These are phyloP conservation scores for Phania funesta DNA, from an alignment of 2,888 invertebrate genomes.

Conservation along the genomic window DNA sequence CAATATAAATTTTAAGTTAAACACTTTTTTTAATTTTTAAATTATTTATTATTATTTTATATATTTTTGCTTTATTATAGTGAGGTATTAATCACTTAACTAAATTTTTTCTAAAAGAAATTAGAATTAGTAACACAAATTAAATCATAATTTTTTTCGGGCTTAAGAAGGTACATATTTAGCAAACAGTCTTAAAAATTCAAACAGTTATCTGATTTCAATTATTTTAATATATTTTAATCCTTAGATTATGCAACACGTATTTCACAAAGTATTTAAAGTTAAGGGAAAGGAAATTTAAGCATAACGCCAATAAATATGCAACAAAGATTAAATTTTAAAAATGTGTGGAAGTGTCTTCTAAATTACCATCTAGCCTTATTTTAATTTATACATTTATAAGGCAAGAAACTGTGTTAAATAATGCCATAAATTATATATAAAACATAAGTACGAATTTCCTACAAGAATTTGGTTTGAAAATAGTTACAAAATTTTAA, in stretches of 20 bases:
- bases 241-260: background rate
- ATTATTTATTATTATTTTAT: slow-evolving; percentile 14
- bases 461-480: too few relatives aligned
- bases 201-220: background rate
- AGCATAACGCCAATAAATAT: background rate
- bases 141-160: too few relatives aligned
- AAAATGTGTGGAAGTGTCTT: background rate
- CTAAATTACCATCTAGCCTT: too few relatives aligned
- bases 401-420: too few relatives aligned
- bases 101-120: background rate
- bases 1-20: background rate
- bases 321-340: background rate
- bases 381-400: too few relatives aligned
- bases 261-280: background rate
- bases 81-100: background rate
- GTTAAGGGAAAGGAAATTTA: background rate
- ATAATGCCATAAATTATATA: too few relatives aligned
- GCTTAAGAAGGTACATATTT: background rate
- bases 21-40: background rate
- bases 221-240: background rate
- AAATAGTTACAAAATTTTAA: too few relatives aligned
- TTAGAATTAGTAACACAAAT: too few relatives aligned
- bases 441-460: too few relatives aligned
- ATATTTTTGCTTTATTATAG: background rate
- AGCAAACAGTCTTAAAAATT: background rate